Evolutionary conservation across 2,888 invertebrate genomes (phyloP).

Genomic region (Metopia argyrocephala): DNA sequence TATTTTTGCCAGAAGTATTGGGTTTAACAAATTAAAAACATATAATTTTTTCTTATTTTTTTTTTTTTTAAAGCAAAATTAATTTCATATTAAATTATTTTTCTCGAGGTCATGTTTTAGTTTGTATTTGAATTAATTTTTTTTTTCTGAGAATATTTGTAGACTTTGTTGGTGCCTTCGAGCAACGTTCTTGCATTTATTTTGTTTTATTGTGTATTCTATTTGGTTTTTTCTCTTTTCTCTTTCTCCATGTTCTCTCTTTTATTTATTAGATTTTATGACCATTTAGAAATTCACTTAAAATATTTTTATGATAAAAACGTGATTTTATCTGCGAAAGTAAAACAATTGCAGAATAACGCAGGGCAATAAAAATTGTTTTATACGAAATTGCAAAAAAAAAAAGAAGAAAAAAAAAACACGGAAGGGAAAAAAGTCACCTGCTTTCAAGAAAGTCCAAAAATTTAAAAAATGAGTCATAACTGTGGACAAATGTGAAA

Average conservation of each 20-base stretch:
- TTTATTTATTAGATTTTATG: conserved; percentile 42
- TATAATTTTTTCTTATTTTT: no score
- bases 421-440: not conserved
- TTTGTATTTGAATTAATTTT: not conserved
- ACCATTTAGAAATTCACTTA: conserved; percentile 25
- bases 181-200: not conserved
- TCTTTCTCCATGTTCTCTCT: conserved; percentile 6
- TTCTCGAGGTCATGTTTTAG: not conserved
- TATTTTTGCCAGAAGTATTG: no score
- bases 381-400: not conserved
- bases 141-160: conserved; percentile 7
- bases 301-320: conserved; percentile 53
- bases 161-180: not conserved
- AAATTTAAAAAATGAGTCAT: not conserved
- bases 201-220: not conserved
- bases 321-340: conserved; percentile 50
- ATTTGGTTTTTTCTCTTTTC: not conserved
- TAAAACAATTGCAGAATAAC: conserved; percentile 24
- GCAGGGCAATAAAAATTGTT: conserved; percentile 21
- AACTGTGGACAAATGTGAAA: not conserved
- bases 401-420: not conserved
- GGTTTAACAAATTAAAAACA: no score
- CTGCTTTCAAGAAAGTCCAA: not conserved
- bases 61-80: no score
- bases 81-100: no score